A percentile compares a stretch with the other conserved stretches of the same genome.
phyloP scores from a whole-genome alignment of 30 jellyfish, hydroid and myxozoan species.

The Sanderia malayensis region DNA sequence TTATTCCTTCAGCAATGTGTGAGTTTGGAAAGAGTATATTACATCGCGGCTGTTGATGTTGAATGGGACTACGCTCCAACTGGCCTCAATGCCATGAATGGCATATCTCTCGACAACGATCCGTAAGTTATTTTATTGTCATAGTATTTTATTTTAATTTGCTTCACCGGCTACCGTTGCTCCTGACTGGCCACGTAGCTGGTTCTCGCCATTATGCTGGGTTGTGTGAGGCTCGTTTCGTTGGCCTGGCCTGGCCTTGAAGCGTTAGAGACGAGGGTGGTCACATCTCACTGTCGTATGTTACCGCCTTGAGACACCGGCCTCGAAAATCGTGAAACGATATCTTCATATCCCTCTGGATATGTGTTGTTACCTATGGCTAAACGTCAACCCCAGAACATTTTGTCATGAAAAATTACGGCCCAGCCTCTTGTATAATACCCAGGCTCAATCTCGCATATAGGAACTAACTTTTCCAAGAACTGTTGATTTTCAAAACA shows the following conservation, averaged over 20 bases:
- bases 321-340: too few relatives aligned
- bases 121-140: constrained; percentile 44
- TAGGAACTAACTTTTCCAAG: too few relatives aligned
- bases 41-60: constrained; percentile 55
- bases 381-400: too few relatives aligned
- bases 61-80: constrained; percentile 70
- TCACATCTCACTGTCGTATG: neutral
- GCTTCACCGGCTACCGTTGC: too few relatives aligned
- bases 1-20: constrained; percentile 7
- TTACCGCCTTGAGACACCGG: neutral
- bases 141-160: too few relatives aligned
- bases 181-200: neutral
- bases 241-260: neutral
- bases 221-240: neutral
- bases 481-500: neutral
- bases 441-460: neutral
- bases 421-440: neutral
- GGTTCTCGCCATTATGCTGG: neutral
- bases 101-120: constrained; percentile 33
- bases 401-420: neutral
- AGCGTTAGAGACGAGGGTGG: neutral
- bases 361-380: too few relatives aligned
- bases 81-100: constrained; percentile 29
- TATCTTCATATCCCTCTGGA: too few relatives aligned
- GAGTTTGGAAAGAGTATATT: constrained; percentile 32